phyloP scores from a whole-genome alignment of 37 sponge, comb jelly and placozoan genomes.

The Halisarca cf. caerulea region DNA sequence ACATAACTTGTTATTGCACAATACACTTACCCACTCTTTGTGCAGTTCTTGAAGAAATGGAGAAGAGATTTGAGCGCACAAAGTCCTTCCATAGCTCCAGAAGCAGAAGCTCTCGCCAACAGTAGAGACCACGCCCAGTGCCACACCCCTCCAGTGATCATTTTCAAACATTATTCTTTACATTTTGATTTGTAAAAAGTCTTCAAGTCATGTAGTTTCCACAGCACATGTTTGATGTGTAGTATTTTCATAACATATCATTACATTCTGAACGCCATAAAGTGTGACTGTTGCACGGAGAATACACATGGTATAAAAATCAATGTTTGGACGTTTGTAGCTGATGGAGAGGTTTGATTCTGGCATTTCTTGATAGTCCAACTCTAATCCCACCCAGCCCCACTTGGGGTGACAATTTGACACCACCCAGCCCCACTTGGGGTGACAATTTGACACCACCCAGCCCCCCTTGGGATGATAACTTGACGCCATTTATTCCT shows the following conservation, averaged over 20 bases:
- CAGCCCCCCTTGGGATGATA: neutral
- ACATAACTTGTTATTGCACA: no score
- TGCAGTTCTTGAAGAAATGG: constrained; percentile 91
- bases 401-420: neutral
- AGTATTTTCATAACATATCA: no score
- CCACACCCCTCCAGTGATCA: neutral
- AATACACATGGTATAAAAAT: no score
- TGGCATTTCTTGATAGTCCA: neutral
- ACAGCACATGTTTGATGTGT: no score
- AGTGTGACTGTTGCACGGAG: no score
- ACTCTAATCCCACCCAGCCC: neutral
- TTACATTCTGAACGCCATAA: no score
- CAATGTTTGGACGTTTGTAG: neutral
- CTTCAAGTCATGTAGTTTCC: no score
- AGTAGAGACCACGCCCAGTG: neutral
- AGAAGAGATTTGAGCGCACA: constrained; percentile 81
- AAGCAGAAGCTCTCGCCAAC: neutral
- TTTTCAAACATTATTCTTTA: neutral
- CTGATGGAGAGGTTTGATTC: neutral
- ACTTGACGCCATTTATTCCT: neutral
- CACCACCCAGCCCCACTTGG: neutral
- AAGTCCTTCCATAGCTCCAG: constrained; percentile 59
- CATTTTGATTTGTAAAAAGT: no score
- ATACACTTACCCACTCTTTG: no score
- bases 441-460: neutral